Evolutionary conservation across 2,888 invertebrate genomes (phyloP).

Genomic region (Xanthorhoe spadicearia): DNA sequence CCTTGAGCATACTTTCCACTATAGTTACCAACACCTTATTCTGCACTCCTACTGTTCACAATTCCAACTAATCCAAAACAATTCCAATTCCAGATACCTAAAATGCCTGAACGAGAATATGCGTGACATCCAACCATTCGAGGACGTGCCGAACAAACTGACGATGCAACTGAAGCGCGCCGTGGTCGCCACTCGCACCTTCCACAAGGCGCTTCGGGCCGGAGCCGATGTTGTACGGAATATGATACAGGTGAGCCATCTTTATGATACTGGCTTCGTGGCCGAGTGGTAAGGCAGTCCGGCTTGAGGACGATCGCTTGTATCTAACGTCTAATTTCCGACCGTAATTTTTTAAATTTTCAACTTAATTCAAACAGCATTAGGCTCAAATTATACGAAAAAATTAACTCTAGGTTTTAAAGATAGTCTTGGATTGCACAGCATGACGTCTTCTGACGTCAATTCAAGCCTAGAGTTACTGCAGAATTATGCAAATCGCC

Average conservation of each 20-base stretch:
- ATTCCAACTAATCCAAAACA: not conserved
- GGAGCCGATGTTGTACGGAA: slow-evolving; percentile 92
- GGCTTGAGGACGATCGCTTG: no score
- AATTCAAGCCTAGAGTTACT: slow-evolving; percentile 19
- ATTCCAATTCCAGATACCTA: slow-evolving; percentile 86
- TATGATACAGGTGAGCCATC: slow-evolving; percentile 93
- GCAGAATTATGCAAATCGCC: slow-evolving; percentile 26
- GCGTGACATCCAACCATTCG: slow-evolving; percentile 97
- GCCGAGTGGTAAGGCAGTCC: no score
- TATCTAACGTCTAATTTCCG: no score
- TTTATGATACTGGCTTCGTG: slow-evolving; percentile 92
- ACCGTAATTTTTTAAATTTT: no score
- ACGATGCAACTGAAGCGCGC: slow-evolving; percentile 95
- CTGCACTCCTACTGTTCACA: not conserved
- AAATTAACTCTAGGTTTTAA: no score
- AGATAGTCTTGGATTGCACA: no score
- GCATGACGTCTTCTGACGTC: not conserved
- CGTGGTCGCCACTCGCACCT: slow-evolving; percentile 97
- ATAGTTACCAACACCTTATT: no score
- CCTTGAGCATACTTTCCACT: no score
- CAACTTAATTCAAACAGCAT: not conserved
- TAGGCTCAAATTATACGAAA: no score
- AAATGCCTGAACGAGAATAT: slow-evolving; percentile 96
- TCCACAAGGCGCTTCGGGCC: slow-evolving; percentile 93
- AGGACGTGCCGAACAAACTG: slow-evolving; percentile 96